phyloP scores from a whole-genome alignment of 2,797 vertebrate genomes.

The Cuculus canorus region DNA sequence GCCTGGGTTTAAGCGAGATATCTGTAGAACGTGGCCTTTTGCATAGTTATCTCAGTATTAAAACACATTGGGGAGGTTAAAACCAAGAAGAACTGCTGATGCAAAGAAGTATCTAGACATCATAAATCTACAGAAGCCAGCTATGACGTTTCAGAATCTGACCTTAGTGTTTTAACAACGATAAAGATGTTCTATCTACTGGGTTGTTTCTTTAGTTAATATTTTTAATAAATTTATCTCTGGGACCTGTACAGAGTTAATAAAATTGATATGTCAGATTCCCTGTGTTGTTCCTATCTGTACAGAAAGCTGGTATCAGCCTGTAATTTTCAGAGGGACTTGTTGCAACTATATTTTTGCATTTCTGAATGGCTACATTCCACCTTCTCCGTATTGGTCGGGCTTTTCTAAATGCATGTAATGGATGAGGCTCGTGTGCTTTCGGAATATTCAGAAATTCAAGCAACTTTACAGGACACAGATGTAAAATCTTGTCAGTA shows the following conservation, averaged over 20 bases:
- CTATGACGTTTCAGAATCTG: background rate
- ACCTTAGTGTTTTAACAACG: background rate
- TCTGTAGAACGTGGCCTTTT: background rate
- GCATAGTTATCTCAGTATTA: background rate
- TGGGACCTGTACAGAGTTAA: background rate
- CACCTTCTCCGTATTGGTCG: background rate
- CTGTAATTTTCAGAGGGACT: background rate
- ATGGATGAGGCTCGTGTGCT: background rate
- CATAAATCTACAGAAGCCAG: background rate
- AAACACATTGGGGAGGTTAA: background rate
- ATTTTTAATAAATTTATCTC: background rate
- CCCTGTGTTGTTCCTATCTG: rapidly evolving
- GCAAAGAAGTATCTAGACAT: background rate
- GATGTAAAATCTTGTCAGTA: background rate
- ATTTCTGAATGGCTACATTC: background rate
- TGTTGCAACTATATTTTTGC: background rate
- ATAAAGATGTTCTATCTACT: background rate
- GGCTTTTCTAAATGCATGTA: background rate
- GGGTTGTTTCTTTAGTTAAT: background rate
- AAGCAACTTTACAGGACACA: background rate
- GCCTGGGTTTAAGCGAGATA: background rate
- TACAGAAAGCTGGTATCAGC: background rate
- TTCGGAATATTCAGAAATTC: background rate
- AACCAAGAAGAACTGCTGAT: background rate
- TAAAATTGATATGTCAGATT: background rate